These are phyloP conservation scores for Euplexia lucipara DNA, from an alignment of 2,888 invertebrate species.

Conservation along the genomic window DNA sequence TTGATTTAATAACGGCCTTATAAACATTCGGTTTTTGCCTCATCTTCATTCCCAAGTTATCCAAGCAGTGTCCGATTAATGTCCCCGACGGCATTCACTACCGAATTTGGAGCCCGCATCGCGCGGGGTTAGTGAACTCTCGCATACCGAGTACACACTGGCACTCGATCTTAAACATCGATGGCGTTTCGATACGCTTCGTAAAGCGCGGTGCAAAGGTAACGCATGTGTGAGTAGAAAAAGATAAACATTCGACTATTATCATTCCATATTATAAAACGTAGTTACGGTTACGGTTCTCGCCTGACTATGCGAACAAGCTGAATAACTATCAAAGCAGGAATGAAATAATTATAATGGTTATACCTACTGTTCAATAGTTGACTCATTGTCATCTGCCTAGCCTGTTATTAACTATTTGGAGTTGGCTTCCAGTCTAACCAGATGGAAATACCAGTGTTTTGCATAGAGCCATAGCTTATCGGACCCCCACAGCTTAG, in stretches of 20 bases:
- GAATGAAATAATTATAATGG: neutral
- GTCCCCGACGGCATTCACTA: conserved; percentile 78
- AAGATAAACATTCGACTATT: conserved; percentile 27
- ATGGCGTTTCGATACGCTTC: conserved; percentile 75
- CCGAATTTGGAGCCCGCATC: conserved; percentile 86
- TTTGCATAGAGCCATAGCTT: too few relatives aligned
- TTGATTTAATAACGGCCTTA: conserved; percentile 48
- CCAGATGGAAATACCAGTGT: too few relatives aligned
- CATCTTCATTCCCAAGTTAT: conserved; percentile 66
- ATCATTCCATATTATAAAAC: conserved; percentile 14
- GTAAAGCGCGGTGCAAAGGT: conserved; percentile 50
- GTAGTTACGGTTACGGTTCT: conserved; percentile 1
- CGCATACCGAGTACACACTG: conserved; percentile 71
- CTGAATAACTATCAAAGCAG: neutral
- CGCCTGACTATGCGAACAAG: neutral
- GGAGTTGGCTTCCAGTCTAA: too few relatives aligned
- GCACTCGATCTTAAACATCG: conserved; percentile 72
- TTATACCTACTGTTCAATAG: too few relatives aligned
- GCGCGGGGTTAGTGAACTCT: conserved; percentile 80
- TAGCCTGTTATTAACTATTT: too few relatives aligned
- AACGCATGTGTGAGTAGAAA: conserved; percentile 37
- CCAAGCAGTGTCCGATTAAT: conserved; percentile 83
- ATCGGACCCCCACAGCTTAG: too few relatives aligned
- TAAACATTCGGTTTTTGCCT: conserved; percentile 60
- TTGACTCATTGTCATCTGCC: too few relatives aligned